phyloP scores from a whole-genome alignment of 2,797 vertebrate species.

The Chloroceryle amazona region DNA sequence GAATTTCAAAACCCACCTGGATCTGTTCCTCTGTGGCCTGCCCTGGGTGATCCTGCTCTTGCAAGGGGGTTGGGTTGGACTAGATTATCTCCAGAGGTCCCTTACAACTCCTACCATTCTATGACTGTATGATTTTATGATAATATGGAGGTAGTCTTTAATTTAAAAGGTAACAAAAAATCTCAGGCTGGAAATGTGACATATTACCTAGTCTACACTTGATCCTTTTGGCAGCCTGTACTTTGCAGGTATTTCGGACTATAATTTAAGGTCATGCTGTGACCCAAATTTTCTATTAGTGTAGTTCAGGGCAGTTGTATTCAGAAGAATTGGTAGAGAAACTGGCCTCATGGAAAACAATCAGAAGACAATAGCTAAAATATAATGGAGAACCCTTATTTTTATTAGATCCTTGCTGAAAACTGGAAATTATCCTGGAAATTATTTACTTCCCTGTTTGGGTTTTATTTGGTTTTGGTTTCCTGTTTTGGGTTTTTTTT shows the following conservation, averaged over 20 bases:
- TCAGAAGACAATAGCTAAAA: background rate
- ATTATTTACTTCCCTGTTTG: background rate
- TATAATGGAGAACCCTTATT: background rate
- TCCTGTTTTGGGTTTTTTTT: no score
- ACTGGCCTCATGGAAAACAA: background rate
- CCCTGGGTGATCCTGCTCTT: no score
- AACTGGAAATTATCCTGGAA: background rate
- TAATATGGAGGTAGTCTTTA: background rate
- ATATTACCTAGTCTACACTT: background rate
- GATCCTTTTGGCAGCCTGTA: background rate
- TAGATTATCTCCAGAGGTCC: no score
- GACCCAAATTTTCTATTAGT: background rate
- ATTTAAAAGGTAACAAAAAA: background rate
- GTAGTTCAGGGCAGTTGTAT: background rate
- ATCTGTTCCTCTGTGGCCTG: no score
- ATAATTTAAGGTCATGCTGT: background rate
- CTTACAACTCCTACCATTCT: no score
- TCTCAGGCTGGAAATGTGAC: background rate
- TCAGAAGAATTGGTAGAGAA: background rate
- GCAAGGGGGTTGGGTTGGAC: no score
- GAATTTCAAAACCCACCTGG: no score
- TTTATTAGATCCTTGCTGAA: background rate
- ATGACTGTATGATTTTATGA: background rate
- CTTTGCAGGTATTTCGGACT: background rate
- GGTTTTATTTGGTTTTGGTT: no score